Conservation (phyloP, 2,888 invertebrate species). For the Drosophila kambysellisi region DNA sequence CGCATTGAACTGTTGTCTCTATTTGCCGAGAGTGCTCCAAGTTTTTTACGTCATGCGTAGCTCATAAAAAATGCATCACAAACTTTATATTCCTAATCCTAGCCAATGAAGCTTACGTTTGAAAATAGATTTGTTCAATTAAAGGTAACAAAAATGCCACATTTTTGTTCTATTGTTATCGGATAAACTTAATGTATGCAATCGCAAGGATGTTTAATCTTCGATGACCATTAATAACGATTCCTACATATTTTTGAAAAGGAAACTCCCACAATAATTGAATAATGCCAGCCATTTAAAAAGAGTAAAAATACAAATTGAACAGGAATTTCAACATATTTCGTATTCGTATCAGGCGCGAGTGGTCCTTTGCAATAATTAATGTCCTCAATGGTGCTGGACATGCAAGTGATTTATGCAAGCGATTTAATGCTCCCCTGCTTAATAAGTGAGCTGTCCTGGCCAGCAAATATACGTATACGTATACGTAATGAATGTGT, state of each 20-base stretch:
- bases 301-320: conserved; percentile 23
- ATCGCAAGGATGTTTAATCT: neutral
- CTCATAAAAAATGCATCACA: neutral
- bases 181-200: neutral
- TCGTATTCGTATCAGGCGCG: conserved; percentile 31
- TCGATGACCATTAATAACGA: neutral
- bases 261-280: conserved; percentile 67
- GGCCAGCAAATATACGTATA: conserved; percentile 14
- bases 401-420: conserved; percentile 69
- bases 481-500: conserved; percentile 58
- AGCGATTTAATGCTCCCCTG: conserved; percentile 66
- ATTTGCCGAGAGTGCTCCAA: neutral
- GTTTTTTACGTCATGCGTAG: neutral
- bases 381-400: conserved; percentile 59
- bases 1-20: conserved; percentile 38
- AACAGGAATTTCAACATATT: conserved; percentile 3
- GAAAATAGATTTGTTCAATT: neutral
- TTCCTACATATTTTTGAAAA: conserved; percentile 32
- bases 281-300: conserved; percentile 51
- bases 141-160: neutral
- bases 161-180: neutral
- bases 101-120: neutral
- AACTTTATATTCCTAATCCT: neutral
- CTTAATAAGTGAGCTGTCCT: conserved; percentile 57
- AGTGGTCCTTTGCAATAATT: conserved; percentile 62